Evolutionary conservation across 2,888 invertebrate genomes (phyloP).

Genomic region (Odontocerum albicorne): DNA sequence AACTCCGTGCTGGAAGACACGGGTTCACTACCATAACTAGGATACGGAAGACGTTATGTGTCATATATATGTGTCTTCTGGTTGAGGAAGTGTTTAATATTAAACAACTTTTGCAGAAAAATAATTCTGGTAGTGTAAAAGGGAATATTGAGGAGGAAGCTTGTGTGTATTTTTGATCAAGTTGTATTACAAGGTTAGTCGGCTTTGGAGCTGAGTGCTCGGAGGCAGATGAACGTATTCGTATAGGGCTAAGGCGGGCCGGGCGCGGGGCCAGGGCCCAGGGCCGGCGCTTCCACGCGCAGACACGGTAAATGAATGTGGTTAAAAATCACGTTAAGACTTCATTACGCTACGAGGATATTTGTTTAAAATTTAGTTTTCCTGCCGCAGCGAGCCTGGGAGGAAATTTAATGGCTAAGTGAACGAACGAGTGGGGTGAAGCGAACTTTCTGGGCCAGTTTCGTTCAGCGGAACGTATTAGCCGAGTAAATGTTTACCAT

Average conservation of each 20-base stretch:
- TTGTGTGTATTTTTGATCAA: no score
- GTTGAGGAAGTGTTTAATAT: no score
- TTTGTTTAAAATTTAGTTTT: slow-evolving; percentile 37
- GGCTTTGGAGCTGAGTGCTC: no score
- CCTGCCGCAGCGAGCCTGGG: slow-evolving; percentile 27
- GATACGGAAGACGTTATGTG: no score
- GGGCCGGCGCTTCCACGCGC: slow-evolving; percentile 15
- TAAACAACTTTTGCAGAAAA: no score
- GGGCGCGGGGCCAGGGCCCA: slow-evolving; percentile 3
- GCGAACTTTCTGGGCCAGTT: neutral
- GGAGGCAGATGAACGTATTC: no score
- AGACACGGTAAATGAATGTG: slow-evolving; percentile 36
- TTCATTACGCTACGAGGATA: slow-evolving; percentile 36
- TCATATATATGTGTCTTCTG: no score
- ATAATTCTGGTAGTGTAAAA: no score
- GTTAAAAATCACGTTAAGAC: slow-evolving; percentile 37
- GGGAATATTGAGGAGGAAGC: no score
- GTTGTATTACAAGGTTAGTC: no score
- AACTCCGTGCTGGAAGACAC: no score
- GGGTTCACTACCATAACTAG: no score
- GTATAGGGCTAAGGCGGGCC: neutral
- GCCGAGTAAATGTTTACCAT: neutral
- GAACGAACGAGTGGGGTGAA: slow-evolving; percentile 15
- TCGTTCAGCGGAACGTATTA: neutral
- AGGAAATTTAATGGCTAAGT: slow-evolving; percentile 35